phyloP scores from a whole-genome alignment of 2,113 vertebrate genomes.

The Poeciliopsis turrubarensis region DNA sequence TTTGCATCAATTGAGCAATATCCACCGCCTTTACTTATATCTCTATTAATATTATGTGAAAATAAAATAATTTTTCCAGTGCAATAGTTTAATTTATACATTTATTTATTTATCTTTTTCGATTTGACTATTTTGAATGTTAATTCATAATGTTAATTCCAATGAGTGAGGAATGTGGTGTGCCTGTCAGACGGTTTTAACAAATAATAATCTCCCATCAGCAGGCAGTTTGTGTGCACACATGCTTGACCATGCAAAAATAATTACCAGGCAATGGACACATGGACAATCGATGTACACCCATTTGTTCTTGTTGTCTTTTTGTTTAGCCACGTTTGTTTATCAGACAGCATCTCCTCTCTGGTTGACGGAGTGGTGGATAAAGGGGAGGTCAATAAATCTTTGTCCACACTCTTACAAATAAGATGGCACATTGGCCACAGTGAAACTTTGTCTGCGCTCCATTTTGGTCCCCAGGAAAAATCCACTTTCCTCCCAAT shows the following conservation, averaged over 20 bases:
- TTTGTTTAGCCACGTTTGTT: background rate
- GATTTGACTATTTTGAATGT: background rate
- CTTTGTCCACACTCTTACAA: background rate
- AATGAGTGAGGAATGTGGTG: background rate
- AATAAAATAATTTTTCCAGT: too few relatives aligned
- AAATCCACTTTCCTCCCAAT: background rate
- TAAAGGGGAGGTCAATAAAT: background rate
- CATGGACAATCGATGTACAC: background rate
- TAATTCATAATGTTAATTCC: background rate
- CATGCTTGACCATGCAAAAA: background rate
- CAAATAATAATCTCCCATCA: background rate
- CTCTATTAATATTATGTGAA: too few relatives aligned
- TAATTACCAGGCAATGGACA: background rate
- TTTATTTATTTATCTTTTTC: too few relatives aligned
- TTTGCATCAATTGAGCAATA: too few relatives aligned
- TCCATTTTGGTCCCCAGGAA: background rate
- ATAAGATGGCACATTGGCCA: background rate
- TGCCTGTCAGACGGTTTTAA: background rate
- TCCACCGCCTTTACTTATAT: too few relatives aligned
- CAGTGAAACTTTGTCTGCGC: background rate
- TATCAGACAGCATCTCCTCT: background rate
- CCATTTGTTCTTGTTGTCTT: too few relatives aligned
- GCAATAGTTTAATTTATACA: too few relatives aligned
- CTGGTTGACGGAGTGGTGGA: background rate
- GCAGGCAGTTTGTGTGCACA: background rate